Evolutionary conservation across 2,113 vertebrate genomes (phyloP).

Genomic region (Triplophysa tibetana): DNA sequence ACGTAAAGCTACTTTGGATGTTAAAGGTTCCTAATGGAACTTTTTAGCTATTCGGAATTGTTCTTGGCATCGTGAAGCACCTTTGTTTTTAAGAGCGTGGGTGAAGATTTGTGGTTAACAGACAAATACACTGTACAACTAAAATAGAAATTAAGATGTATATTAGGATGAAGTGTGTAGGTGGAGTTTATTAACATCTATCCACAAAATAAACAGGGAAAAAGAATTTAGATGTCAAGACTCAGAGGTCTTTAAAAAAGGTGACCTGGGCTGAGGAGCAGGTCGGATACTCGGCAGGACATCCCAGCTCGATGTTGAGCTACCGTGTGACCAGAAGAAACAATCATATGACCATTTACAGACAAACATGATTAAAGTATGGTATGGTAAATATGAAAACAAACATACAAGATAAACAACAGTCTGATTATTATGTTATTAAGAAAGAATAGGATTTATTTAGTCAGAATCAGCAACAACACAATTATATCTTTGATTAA

Average conservation of each 20-base stretch:
- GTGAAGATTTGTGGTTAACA: neutral
- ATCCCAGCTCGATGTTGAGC: conserved; percentile 79
- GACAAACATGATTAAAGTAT: conserved; percentile 12
- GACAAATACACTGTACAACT: neutral
- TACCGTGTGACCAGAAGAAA: conserved; percentile 66
- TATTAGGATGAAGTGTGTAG: too few relatives aligned
- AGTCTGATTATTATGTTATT: conserved; percentile 22
- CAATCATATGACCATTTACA: conserved; percentile 39
- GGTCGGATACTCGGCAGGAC: conserved; percentile 71
- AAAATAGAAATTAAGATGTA: neutral
- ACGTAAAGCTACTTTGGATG: too few relatives aligned
- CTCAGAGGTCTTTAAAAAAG: conserved; percentile 25
- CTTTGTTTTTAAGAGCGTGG: too few relatives aligned
- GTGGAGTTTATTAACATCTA: too few relatives aligned
- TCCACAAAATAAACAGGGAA: neutral
- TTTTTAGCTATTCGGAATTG: neutral
- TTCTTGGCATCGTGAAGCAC: too few relatives aligned
- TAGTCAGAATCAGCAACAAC: neutral
- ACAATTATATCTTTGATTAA: neutral
- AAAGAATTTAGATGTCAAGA: conserved; percentile 53
- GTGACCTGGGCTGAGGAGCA: conserved; percentile 70
- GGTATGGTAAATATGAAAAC: conserved; percentile 17
- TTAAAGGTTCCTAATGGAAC: too few relatives aligned
- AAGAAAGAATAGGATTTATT: neutral
- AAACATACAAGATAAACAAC: conserved; percentile 28